phyloP scores from a whole-genome alignment of 2,797 vertebrate genomes.

The Sebastolobus altivelis region DNA sequence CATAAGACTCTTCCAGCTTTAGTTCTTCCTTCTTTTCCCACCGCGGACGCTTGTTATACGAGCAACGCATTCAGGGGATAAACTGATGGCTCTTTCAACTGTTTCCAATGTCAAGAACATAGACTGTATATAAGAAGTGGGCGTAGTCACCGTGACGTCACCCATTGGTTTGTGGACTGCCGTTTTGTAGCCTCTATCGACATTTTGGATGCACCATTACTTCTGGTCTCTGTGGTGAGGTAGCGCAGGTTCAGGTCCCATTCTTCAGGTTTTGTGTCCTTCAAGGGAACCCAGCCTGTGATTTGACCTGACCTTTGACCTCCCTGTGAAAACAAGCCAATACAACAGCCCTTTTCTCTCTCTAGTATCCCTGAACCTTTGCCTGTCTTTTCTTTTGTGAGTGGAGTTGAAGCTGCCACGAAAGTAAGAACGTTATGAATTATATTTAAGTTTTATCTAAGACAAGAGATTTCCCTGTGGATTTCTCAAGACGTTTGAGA shows the following conservation, averaged over 20 bases:
- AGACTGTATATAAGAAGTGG: no score
- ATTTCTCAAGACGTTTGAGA: neutral
- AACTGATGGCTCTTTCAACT: neutral
- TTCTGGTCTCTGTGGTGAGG: neutral
- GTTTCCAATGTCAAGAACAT: no score
- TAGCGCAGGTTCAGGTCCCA: neutral
- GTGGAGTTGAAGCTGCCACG: neutral
- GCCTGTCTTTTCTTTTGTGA: neutral
- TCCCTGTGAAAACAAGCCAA: conserved; percentile 10
- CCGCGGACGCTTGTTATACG: no score
- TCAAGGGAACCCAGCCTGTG: neutral
- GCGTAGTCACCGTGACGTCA: no score
- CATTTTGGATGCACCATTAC: neutral
- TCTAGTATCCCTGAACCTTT: neutral
- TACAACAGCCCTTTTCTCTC: neutral
- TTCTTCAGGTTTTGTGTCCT: neutral
- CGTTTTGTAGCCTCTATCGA: no score
- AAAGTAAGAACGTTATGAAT: neutral
- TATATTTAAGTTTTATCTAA: neutral
- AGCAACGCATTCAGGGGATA: neutral
- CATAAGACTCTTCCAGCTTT: neutral
- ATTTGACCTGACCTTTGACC: conserved; percentile 23
- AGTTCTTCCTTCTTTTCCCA: neutral
- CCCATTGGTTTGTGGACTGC: no score
- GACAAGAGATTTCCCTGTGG: neutral